phyloP scores from a whole-genome alignment of 1,140 invertebrate genomes.

The Lithobius niger region DNA sequence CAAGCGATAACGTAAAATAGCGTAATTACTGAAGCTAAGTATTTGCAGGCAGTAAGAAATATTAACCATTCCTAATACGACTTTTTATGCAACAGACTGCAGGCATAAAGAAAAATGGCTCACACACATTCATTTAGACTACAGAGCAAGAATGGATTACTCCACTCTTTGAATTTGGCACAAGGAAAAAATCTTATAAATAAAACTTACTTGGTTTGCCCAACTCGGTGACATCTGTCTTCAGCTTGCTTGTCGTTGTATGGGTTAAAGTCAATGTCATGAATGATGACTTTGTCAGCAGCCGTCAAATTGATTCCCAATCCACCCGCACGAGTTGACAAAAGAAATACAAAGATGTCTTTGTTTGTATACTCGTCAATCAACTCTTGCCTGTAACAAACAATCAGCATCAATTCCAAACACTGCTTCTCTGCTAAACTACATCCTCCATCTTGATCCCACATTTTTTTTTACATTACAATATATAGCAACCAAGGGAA shows the following conservation, averaged over 20 bases:
- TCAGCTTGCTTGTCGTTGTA: conserved; percentile 97
- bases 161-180: neutral
- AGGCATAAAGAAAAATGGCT: neutral
- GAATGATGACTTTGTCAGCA: conserved; percentile 43
- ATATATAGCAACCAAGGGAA: too few relatives aligned
- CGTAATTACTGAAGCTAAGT: neutral
- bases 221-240: conserved; percentile 89
- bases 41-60: neutral
- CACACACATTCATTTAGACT: neutral
- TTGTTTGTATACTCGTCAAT: conserved; percentile 40
- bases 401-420: too few relatives aligned
- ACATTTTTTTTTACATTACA: too few relatives aligned
- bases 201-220: conserved; percentile 56
- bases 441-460: too few relatives aligned
- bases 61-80: neutral
- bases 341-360: conserved; percentile 39
- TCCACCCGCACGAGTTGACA: conserved; percentile 44
- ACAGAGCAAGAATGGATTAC: neutral
- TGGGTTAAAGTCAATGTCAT: conserved; percentile 66
- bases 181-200: neutral
- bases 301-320: conserved; percentile 44
- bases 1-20: too few relatives aligned
- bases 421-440: too few relatives aligned
- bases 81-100: neutral
- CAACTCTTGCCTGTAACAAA: conserved; percentile 33